Percentiles rank a stretch among this genome's conserved stretches.
These are phyloP conservation scores for Erpetoichthys calabaricus DNA, from an alignment of 2,797 vertebrate genomes.

Conservation along the genomic window DNA sequence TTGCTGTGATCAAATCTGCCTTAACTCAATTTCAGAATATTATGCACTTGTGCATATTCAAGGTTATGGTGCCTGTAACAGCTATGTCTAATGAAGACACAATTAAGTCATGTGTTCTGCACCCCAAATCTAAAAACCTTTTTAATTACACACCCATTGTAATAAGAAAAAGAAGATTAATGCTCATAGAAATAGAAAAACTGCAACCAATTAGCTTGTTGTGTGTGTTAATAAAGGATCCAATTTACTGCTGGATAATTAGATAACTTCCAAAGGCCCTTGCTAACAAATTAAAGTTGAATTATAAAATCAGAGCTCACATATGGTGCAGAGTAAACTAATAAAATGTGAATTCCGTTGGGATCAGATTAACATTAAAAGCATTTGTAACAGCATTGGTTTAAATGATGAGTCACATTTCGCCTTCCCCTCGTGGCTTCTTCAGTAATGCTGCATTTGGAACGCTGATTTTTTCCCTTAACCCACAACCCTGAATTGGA, in stretches of 20 bases:
- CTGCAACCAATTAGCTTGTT: conserved; percentile 3
- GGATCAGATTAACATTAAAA: conserved; percentile 2
- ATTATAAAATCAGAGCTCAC: conserved; percentile 5
- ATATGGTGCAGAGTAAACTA: conserved; percentile 6
- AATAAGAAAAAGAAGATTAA: conserved; percentile 4
- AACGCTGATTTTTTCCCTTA: too few relatives aligned
- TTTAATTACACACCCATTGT: conserved; percentile 5
- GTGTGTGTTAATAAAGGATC: conserved; percentile 8
- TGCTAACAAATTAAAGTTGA: conserved; percentile 4
- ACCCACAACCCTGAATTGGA: too few relatives aligned
- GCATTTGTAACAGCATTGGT: conserved; percentile 4
- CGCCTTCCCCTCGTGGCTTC: neutral
- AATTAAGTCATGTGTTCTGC: neutral
- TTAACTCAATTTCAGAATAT: too few relatives aligned
- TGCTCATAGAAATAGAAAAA: neutral
- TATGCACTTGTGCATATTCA: neutral
- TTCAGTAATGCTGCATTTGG: neutral
- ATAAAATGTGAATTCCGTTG: conserved; percentile 6
- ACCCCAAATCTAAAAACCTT: conserved; percentile 1
- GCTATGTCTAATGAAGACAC: conserved; percentile 1
- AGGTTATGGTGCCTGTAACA: conserved; percentile 1
- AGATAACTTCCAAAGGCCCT: conserved; percentile 7
- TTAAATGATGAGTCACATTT: conserved; percentile 6
- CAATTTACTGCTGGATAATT: conserved; percentile 5
- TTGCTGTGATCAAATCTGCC: too few relatives aligned